phyloP scores from a whole-genome alignment of 1,140 invertebrate species.

The Luehdorfia chinensis region DNA sequence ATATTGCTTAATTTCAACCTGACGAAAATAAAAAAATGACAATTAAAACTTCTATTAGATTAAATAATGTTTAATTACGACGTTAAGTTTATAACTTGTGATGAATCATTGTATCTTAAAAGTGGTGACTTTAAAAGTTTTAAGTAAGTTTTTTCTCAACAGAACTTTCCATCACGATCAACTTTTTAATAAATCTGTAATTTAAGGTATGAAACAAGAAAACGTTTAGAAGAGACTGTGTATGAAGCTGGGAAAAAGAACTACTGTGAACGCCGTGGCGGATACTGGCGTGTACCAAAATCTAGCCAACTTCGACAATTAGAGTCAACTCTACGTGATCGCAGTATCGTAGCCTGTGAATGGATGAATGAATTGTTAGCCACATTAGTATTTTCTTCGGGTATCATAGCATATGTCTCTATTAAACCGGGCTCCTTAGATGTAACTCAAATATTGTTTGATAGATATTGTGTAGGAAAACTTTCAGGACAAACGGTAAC shows the following conservation, averaged over 20 bases:
- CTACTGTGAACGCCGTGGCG: slow-evolving; percentile 51
- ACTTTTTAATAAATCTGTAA: slow-evolving; percentile 17
- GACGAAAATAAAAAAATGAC: no score
- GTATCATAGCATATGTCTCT: slow-evolving; percentile 56
- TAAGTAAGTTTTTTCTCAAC: slow-evolving; percentile 44
- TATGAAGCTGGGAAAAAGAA: slow-evolving; percentile 52
- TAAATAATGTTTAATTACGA: slow-evolving; percentile 59
- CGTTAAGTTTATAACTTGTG: slow-evolving; percentile 58
- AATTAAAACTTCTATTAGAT: no score
- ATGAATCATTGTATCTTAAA: slow-evolving; percentile 51
- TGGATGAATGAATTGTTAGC: slow-evolving; percentile 51
- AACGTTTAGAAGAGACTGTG: slow-evolving; percentile 50
- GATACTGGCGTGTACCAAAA: slow-evolving; percentile 40
- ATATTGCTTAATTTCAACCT: no score
- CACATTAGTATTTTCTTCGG: slow-evolving; percentile 58
- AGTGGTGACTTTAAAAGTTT: slow-evolving; percentile 63
- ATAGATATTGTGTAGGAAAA: slow-evolving; percentile 64
- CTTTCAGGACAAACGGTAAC: slow-evolving; percentile 48
- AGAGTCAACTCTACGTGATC: slow-evolving; percentile 54
- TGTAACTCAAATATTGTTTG: slow-evolving; percentile 61
- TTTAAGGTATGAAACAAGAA: slow-evolving; percentile 63
- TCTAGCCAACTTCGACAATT: slow-evolving; percentile 53
- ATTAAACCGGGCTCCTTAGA: slow-evolving; percentile 52
- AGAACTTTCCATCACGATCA: background rate
- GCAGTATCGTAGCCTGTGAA: slow-evolving; percentile 44